Percentiles rank a stretch among this genome's conserved stretches.
Evolutionary conservation across 2,797 vertebrate species (phyloP).

Genomic region (Brotula barbata): DNA sequence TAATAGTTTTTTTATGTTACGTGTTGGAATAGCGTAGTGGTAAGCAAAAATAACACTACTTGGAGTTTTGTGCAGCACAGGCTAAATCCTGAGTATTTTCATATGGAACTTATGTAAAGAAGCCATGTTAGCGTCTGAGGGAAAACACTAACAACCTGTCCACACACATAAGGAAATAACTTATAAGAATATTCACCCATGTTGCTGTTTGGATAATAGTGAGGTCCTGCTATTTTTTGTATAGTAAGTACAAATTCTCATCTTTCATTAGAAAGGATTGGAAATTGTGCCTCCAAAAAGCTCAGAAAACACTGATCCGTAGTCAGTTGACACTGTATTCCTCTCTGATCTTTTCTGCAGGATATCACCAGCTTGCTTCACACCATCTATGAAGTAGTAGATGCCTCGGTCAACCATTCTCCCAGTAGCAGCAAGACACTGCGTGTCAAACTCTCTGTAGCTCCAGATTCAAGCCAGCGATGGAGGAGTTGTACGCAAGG

Average conservation of each 20-base stretch:
- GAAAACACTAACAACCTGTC: constrained; percentile 42
- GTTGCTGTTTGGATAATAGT: too few relatives aligned
- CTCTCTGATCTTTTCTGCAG: constrained; percentile 63
- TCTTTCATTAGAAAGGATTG: too few relatives aligned
- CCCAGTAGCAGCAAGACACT: constrained; percentile 95
- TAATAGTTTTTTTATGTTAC: constrained; percentile 53
- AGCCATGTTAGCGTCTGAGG: constrained; percentile 63
- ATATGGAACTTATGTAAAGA: constrained; percentile 54
- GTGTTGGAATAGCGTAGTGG: constrained; percentile 32
- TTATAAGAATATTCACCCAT: constrained; percentile 15
- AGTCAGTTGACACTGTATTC: neutral
- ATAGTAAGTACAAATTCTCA: neutral
- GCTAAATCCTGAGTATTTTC: constrained; percentile 60
- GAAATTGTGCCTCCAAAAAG: too few relatives aligned
- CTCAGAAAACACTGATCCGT: neutral
- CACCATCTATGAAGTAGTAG: constrained; percentile 98
- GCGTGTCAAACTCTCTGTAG: constrained; percentile 93
- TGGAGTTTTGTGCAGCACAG: constrained; percentile 27
- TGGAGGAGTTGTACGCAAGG: constrained; percentile 86
- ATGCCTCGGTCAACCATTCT: constrained; percentile 96
- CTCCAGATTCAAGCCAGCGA: constrained; percentile 91
- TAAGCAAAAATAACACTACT: constrained; percentile 28
- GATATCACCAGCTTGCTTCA: constrained; percentile 98
- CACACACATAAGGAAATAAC: neutral
- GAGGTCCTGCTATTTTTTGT: neutral